Conservation (phyloP, 2,113 vertebrate species). For the Danionella cerebrum region DNA sequence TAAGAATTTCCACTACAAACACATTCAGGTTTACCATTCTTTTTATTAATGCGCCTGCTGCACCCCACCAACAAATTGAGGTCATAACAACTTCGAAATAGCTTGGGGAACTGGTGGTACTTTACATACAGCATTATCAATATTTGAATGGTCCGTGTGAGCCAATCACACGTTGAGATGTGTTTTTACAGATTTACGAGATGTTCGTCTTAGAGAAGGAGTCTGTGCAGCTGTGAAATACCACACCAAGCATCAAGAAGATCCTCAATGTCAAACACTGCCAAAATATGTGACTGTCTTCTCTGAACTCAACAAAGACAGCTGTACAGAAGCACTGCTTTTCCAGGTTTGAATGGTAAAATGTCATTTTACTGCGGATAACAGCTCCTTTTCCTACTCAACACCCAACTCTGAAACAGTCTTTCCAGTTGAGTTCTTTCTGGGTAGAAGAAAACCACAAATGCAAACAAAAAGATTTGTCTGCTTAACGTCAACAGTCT, state of each 20-base stretch:
- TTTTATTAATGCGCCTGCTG: neutral
- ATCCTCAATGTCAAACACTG: conserved; percentile 19
- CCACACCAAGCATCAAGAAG: conserved; percentile 34
- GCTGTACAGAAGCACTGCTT: neutral
- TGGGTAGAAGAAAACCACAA: too few relatives aligned
- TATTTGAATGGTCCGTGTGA: neutral
- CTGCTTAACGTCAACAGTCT: neutral
- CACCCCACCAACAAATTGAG: too few relatives aligned
- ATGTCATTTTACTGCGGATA: too few relatives aligned
- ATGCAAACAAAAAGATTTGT: neutral
- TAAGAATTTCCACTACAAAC: neutral
- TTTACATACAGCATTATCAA: too few relatives aligned
- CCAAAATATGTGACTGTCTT: conserved; percentile 13
- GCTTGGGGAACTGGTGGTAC: too few relatives aligned
- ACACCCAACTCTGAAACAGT: too few relatives aligned
- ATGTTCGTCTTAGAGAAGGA: conserved; percentile 5
- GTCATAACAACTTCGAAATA: too few relatives aligned
- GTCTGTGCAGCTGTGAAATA: conserved; percentile 32
- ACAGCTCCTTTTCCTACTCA: too few relatives aligned
- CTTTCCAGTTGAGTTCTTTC: neutral
- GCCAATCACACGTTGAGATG: neutral
- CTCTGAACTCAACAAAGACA: neutral
- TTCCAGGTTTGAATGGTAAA: too few relatives aligned
- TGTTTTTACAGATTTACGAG: conserved; percentile 17
- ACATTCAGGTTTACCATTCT: neutral